These are phyloP conservation scores for Rhopalosiphum nymphaeae DNA, from an alignment of 2,888 invertebrate species.

Conservation along the genomic window DNA sequence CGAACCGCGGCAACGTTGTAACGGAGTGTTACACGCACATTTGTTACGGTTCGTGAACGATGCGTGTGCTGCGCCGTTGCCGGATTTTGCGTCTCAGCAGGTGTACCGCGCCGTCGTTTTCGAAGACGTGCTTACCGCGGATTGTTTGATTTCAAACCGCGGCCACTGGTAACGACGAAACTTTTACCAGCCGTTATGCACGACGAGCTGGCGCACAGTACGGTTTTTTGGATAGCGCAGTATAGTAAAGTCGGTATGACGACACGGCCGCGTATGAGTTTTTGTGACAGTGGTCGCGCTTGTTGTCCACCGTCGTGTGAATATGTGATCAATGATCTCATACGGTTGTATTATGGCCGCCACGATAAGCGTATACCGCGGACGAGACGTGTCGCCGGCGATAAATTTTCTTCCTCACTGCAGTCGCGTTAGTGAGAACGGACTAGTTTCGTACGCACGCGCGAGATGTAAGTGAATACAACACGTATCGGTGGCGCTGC, in stretches of 20 bases:
- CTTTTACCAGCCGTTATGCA: not conserved
- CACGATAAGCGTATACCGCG: not conserved
- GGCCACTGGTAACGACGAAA: constrained; percentile 11
- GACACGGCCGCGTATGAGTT: not conserved
- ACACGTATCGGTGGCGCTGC: not conserved
- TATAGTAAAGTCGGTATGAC: not conserved
- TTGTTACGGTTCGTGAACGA: constrained; percentile 27
- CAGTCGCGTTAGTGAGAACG: not conserved
- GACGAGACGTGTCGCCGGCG: not conserved
- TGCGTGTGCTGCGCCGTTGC: constrained; percentile 45
- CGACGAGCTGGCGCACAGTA: not conserved
- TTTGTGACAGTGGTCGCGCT: not conserved
- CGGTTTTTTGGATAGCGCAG: not conserved
- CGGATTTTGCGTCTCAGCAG: constrained; percentile 41
- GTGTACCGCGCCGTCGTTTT: not conserved
- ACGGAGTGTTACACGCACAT: constrained; percentile 45
- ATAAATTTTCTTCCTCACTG: not conserved
- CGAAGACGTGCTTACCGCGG: not conserved
- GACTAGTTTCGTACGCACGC: constrained; percentile 40
- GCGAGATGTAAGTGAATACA: not conserved
- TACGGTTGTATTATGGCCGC: not conserved
- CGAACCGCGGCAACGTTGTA: constrained; percentile 53
- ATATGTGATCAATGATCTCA: not conserved
- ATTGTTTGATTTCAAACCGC: constrained; percentile 14
- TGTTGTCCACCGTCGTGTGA: not conserved